A percentile compares a stretch with the other conserved stretches of the same genome.
phyloP scores from a whole-genome alignment of 2,888 invertebrate genomes.

The Amiota mariae region DNA sequence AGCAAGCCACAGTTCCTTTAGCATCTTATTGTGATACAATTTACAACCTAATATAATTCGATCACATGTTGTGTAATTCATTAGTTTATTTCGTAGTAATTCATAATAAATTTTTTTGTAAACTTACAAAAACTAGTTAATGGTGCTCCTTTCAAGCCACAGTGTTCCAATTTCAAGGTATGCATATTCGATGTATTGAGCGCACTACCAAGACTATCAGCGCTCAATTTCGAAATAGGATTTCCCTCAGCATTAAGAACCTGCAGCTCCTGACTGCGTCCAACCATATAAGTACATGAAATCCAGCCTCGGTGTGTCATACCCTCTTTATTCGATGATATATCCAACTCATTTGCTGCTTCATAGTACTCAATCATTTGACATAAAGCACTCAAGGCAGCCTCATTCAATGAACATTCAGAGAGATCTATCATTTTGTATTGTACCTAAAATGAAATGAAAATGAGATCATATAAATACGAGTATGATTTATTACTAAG shows the following conservation, averaged over 20 bases:
- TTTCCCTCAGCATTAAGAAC: slow-evolving; percentile 71
- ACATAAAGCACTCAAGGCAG: slow-evolving; percentile 84
- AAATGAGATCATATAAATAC: slow-evolving; percentile 74
- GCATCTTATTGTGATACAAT: slow-evolving; percentile 83
- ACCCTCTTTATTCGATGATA: slow-evolving; percentile 81
- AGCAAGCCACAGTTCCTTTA: slow-evolving; percentile 87
- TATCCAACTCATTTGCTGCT: slow-evolving; percentile 83
- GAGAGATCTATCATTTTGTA: slow-evolving; percentile 73
- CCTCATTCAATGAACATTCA: slow-evolving; percentile 71
- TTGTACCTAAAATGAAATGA: slow-evolving; percentile 74
- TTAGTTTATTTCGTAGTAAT: neutral
- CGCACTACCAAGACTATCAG: slow-evolving; percentile 83
- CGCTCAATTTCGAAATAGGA: slow-evolving; percentile 69
- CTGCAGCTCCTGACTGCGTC: slow-evolving; percentile 70
- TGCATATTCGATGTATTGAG: slow-evolving; percentile 82
- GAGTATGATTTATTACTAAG: slow-evolving; percentile 54
- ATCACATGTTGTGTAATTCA: neutral
- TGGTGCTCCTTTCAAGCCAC: slow-evolving; percentile 82
- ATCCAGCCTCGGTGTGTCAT: slow-evolving; percentile 89
- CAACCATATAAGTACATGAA: slow-evolving; percentile 77
- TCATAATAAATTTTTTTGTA: neutral
- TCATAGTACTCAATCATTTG: slow-evolving; percentile 96
- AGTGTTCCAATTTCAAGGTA: slow-evolving; percentile 85
- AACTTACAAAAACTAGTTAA: slow-evolving; percentile 82
- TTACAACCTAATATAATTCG: slow-evolving; percentile 79